phyloP scores from a whole-genome alignment of 2,797 vertebrate genomes.

The Hyperoplus immaculatus region DNA sequence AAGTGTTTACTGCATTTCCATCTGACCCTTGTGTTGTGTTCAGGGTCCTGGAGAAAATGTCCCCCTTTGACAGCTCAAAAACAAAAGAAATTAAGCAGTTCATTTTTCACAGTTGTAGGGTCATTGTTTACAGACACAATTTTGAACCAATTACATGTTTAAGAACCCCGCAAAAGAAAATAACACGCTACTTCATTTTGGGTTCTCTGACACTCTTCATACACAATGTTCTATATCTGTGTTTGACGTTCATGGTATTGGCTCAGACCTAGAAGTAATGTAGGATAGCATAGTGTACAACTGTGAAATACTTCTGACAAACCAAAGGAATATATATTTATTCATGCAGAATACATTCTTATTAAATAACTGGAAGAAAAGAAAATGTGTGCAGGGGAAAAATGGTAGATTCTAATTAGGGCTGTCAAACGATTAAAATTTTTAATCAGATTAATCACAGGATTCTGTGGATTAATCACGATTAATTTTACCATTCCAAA shows the following conservation, averaged over 20 bases:
- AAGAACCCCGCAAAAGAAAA: background rate
- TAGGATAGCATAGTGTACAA: background rate
- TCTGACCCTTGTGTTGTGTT: background rate
- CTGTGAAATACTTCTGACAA: background rate
- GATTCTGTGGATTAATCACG: too few species aligned
- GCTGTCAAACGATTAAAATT: too few species aligned
- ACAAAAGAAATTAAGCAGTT: background rate
- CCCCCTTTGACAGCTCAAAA: background rate
- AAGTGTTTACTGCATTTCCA: background rate
- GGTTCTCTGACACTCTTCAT: background rate
- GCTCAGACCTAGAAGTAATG: background rate
- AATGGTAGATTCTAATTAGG: too few species aligned
- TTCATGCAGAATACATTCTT: too few species aligned
- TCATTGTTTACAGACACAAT: background rate
- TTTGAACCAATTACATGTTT: background rate
- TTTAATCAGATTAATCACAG: too few species aligned
- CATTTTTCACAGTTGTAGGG: too few species aligned
- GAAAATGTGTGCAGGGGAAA: too few species aligned
- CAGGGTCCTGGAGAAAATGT: background rate
- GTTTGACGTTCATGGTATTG: too few species aligned
- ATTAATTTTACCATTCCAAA: too few species aligned
- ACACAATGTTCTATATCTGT: background rate
- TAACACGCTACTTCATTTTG: background rate
- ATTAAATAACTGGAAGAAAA: too few species aligned
- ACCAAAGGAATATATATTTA: background rate